Conservation (phyloP, 2,113 vertebrate species). For the Boleophthalmus pectinirostris region DNA sequence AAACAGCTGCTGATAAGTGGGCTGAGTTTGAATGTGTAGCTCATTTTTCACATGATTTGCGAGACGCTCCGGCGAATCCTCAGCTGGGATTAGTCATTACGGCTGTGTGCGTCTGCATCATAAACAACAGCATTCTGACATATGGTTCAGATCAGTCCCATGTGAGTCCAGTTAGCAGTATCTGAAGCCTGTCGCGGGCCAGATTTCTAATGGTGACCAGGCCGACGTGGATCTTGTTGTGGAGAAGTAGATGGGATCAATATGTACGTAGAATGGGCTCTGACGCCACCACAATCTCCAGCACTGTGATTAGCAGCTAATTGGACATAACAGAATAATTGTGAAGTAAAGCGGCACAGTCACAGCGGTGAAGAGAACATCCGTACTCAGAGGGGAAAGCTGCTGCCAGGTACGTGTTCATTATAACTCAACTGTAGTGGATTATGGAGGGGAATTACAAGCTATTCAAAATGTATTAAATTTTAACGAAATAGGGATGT, state of each 20-base stretch:
- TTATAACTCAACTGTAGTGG: neutral
- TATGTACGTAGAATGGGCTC: conserved; percentile 65
- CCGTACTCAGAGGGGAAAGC: conserved; percentile 4
- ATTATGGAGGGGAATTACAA: neutral
- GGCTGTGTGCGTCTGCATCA: conserved; percentile 24
- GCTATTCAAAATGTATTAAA: too few species aligned
- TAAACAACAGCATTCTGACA: conserved; percentile 47
- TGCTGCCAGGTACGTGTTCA: neutral
- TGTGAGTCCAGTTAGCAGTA: conserved; percentile 44
- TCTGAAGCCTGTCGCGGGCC: conserved; percentile 31
- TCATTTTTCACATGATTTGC: conserved; percentile 14
- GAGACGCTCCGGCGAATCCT: conserved; percentile 19
- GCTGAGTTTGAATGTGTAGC: conserved; percentile 15
- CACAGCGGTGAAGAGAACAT: conserved; percentile 56
- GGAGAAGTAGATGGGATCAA: conserved; percentile 63
- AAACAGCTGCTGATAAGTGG: neutral
- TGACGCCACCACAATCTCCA: conserved; percentile 61
- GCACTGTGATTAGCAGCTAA: conserved; percentile 69
- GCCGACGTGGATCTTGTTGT: conserved; percentile 45
- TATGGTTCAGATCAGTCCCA: conserved; percentile 51
- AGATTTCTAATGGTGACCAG: conserved; percentile 43
- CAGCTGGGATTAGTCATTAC: conserved; percentile 22
- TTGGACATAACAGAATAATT: conserved; percentile 70
- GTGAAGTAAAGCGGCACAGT: conserved; percentile 57
- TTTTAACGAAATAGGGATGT: too few species aligned